These are phyloP conservation scores for Riptortus pedestris DNA, from an alignment of 1,140 invertebrate species.

Conservation along the genomic window DNA sequence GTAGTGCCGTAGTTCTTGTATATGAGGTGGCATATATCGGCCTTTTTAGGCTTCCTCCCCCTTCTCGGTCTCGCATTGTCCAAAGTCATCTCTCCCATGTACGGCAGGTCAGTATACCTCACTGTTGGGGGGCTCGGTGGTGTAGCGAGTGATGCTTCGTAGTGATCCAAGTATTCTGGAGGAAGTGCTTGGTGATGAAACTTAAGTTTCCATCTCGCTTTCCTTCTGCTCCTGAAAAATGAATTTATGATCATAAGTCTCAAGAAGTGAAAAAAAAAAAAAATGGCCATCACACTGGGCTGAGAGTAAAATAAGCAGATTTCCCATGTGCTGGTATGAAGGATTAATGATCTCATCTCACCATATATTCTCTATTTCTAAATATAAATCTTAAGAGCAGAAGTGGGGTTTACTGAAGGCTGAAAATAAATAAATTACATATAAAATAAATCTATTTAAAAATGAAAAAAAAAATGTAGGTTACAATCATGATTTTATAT, in stretches of 20 bases:
- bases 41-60: conserved; percentile 74
- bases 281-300: background rate
- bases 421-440: too few species aligned
- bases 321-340: too few species aligned
- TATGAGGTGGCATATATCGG: conserved; percentile 81
- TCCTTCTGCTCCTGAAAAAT: conserved; percentile 46
- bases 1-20: conserved; percentile 82
- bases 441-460: background rate
- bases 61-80: conserved; percentile 73
- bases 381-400: too few species aligned
- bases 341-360: too few species aligned
- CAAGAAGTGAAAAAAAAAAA: background rate
- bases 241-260: conserved; percentile 10
- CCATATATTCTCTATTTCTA: too few species aligned
- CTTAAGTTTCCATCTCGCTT: conserved; percentile 62
- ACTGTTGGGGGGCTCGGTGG: conserved; percentile 37
- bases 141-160: conserved; percentile 55
- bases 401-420: too few species aligned
- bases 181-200: conserved; percentile 72
- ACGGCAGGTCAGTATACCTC: conserved; percentile 71
- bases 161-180: conserved; percentile 65
- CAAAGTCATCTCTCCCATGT: conserved; percentile 81
- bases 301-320: too few species aligned
- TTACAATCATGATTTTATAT: background rate
- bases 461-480: background rate